Evolutionary conservation across 2,888 invertebrate genomes (phyloP).

Genomic region (Timandra comae): DNA sequence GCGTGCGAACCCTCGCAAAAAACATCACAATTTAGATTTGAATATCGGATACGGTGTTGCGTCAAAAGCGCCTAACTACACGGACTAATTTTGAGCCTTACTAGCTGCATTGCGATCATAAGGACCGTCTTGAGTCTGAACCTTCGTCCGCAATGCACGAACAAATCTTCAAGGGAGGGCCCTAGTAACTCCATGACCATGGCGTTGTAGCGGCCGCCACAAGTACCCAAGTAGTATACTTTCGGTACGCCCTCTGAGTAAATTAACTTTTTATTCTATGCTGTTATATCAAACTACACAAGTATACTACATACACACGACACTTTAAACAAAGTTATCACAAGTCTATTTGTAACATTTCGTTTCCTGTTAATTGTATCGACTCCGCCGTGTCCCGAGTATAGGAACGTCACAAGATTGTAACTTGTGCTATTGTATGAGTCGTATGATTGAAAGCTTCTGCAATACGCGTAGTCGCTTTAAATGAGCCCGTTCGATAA

Average conservation of each 20-base stretch:
- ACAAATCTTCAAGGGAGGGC: slow-evolving; percentile 99
- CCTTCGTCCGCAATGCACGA: slow-evolving; percentile 98
- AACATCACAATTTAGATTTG: slow-evolving; percentile 30
- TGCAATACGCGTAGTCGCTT: slow-evolving; percentile 7
- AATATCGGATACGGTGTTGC: slow-evolving; percentile 66
- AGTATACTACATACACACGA: neutral
- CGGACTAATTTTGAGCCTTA: slow-evolving; percentile 67
- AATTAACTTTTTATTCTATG: slow-evolving; percentile 32
- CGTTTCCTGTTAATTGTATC: slow-evolving; percentile 18
- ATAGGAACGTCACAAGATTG: slow-evolving; percentile 13
- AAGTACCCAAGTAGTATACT: slow-evolving; percentile 99
- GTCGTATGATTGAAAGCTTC: slow-evolving; percentile 5
- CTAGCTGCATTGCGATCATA: slow-evolving; percentile 98
- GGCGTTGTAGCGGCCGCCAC: slow-evolving; percentile 98
- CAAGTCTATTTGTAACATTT: slow-evolving; percentile 10
- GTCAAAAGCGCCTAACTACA: slow-evolving; percentile 41
- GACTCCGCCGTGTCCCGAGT: slow-evolving; percentile 13
- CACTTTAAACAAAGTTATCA: slow-evolving; percentile 10
- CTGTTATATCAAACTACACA: slow-evolving; percentile 3
- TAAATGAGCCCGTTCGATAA: slow-evolving; percentile 13
- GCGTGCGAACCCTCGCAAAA: slow-evolving; percentile 49
- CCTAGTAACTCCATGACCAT: slow-evolving; percentile 99
- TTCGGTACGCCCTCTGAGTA: slow-evolving; percentile 97
- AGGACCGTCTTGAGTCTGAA: slow-evolving; percentile 98
- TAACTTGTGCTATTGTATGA: slow-evolving; percentile 10